Percentiles rank a stretch among this genome's conserved stretches.
These are phyloP conservation scores for Arnoldichthys spilopterus DNA, from an alignment of 2,797 vertebrate genomes.

Conservation along the genomic window DNA sequence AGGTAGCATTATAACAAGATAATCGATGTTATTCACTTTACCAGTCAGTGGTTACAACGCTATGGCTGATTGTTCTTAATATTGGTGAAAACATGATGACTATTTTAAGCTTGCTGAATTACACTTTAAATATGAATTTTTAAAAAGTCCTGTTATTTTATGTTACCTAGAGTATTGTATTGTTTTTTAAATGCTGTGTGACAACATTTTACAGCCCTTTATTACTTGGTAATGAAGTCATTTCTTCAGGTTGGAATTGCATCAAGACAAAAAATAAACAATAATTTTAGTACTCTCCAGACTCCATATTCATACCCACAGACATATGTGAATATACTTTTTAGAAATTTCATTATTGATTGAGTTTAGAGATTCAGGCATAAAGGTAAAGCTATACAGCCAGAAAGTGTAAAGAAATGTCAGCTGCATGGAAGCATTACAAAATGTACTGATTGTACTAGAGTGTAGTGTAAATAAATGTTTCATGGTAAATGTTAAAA, in stretches of 20 bases:
- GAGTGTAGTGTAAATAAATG: too few species aligned
- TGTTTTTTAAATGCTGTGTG: neutral
- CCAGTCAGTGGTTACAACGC: too few species aligned
- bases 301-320: neutral
- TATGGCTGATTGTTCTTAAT: too few species aligned
- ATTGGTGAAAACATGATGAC: too few species aligned
- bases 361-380: neutral
- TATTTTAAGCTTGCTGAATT: too few species aligned
- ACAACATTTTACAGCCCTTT: neutral
- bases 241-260: neutral
- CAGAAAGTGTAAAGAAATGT: neutral
- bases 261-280: neutral
- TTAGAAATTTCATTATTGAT: neutral
- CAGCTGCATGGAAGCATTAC: neutral
- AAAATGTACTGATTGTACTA: too few species aligned
- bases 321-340: neutral
- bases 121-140: too few species aligned
- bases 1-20: too few species aligned
- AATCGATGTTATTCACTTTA: too few species aligned
- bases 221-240: neutral
- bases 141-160: too few species aligned
- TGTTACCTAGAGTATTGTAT: too few species aligned
- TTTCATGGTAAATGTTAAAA: too few species aligned
- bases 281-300: neutral
- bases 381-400: neutral